Evolutionary conservation across 2,797 vertebrate genomes (phyloP).

Genomic region (Amblyopsis hoosieri): DNA sequence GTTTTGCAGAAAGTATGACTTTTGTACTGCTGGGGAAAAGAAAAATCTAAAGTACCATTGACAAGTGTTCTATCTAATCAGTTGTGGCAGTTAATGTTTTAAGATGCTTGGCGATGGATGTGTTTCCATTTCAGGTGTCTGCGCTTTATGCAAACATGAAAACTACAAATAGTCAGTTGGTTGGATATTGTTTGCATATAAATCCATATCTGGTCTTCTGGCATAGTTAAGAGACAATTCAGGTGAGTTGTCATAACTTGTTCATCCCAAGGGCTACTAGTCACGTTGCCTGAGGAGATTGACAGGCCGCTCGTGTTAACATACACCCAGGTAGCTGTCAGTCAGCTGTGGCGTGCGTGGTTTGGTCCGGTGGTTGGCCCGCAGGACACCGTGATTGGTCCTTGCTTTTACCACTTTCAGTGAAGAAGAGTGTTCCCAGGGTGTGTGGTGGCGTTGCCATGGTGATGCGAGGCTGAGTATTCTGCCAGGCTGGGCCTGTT

Average conservation of each 20-base stretch:
- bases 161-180: conserved; percentile 46
- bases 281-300: conserved; percentile 61
- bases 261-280: conserved; percentile 84
- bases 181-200: conserved; percentile 66
- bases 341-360: background rate
- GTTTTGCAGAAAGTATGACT: conserved; percentile 47
- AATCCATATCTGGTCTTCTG: conserved; percentile 72
- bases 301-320: conserved; percentile 66
- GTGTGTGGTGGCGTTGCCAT: too few relatives aligned
- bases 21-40: conserved; percentile 79
- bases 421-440: too few relatives aligned
- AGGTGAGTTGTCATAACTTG: conserved; percentile 79
- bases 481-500: background rate
- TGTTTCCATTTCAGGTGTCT: conserved; percentile 61
- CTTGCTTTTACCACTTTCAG: too few relatives aligned
- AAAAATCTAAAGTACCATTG: conserved; percentile 68
- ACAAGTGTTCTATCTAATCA: conserved; percentile 73
- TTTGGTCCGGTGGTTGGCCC: too few relatives aligned
- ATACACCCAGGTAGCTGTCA: conserved; percentile 70
- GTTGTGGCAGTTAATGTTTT: conserved; percentile 65
- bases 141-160: conserved; percentile 79
- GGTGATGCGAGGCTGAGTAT: too few relatives aligned
- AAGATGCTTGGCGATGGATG: conserved; percentile 61
- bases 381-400: too few relatives aligned
- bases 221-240: conserved; percentile 71